A percentile compares a stretch with the other conserved stretches of the same genome.
Evolutionary conservation across 2,797 vertebrate genomes (phyloP).

Genomic region (Microctenopoma lineatum): DNA sequence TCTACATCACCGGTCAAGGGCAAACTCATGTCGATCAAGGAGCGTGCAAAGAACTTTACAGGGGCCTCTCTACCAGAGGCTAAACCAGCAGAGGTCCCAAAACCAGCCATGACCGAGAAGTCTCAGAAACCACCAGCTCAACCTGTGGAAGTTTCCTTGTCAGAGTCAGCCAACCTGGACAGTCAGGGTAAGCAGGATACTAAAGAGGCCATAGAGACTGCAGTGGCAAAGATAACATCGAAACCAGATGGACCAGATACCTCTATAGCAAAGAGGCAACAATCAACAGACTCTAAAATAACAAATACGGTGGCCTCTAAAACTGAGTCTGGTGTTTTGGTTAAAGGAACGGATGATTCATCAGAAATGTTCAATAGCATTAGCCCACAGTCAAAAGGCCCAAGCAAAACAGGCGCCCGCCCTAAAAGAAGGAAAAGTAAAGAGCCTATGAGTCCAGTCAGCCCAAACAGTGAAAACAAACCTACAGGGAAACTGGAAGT

Average conservation of each 20-base stretch:
- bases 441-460: conserved; percentile 58
- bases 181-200: conserved; percentile 67
- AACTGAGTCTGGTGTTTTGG: conserved; percentile 15
- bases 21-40: conserved; percentile 57
- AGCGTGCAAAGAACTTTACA: conserved; percentile 58
- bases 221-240: conserved; percentile 40
- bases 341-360: conserved; percentile 20
- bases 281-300: conserved; percentile 38
- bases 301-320: conserved; percentile 17
- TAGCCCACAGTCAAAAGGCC: conserved; percentile 50
- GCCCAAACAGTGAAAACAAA: conserved; percentile 61
- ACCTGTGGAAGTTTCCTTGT: conserved; percentile 1
- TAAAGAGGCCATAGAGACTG: conserved; percentile 25
- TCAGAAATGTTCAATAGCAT: conserved; percentile 34
- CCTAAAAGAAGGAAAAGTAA: conserved; percentile 71
- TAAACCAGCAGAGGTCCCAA: conserved; percentile 28
- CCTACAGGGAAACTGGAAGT: conserved; percentile 25
- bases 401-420: conserved; percentile 47
- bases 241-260: conserved; percentile 61
- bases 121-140: conserved; percentile 27
- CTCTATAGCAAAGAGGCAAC: conserved; percentile 12
- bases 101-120: conserved; percentile 47
- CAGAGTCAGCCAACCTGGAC: conserved; percentile 58
- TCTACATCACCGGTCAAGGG: conserved; percentile 50
- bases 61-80: conserved; percentile 8